Percentiles rank a stretch among this genome's conserved stretches.
phyloP scores from a whole-genome alignment of 2,113 vertebrate species.

The Ceyx margarethae region DNA sequence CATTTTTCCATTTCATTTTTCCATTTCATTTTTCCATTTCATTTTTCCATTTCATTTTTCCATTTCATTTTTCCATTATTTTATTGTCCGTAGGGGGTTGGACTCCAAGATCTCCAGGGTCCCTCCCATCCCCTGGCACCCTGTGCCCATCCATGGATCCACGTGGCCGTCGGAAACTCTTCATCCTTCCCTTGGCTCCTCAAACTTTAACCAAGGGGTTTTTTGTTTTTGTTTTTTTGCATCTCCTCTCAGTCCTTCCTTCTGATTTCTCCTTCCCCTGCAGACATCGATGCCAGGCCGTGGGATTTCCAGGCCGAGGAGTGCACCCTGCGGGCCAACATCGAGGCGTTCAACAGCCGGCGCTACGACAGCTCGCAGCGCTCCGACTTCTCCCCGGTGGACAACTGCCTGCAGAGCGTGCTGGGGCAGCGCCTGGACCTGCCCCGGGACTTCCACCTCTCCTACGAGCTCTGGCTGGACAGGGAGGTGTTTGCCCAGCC shows the following conservation, averaged over 20 bases:
- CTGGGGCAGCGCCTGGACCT: constrained; percentile 90
- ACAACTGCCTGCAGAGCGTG: constrained; percentile 97
- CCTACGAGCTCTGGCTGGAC: constrained; percentile 97
- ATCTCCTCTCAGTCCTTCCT: fast-evolving
- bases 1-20: too few relatives aligned
- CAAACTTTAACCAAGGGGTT: neutral
- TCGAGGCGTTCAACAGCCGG: constrained; percentile 92
- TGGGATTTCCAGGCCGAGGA: constrained; percentile 99
- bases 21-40: too few relatives aligned
- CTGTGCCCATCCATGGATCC: too few relatives aligned
- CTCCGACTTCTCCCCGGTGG: constrained; percentile 88
- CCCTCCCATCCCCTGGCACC: too few relatives aligned
- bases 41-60: too few relatives aligned
- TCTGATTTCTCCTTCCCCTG: neutral
- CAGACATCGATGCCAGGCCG: constrained; percentile 93
- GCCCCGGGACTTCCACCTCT: constrained; percentile 91
- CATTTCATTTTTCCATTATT: too few relatives aligned
- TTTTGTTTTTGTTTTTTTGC: neutral
- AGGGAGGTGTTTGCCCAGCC: constrained; percentile 96
- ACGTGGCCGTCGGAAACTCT: neutral
- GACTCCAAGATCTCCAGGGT: too few relatives aligned
- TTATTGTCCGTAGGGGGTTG: too few relatives aligned
- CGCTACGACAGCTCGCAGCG: constrained; percentile 85
- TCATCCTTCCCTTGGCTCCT: neutral
- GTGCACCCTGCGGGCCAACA: constrained; percentile 91